Evolutionary conservation across 92 coral and sea anemone genomes (phyloP), one percentile per base, ranked within the genome.

Genomic region (Heteractis magnifica): DNA sequence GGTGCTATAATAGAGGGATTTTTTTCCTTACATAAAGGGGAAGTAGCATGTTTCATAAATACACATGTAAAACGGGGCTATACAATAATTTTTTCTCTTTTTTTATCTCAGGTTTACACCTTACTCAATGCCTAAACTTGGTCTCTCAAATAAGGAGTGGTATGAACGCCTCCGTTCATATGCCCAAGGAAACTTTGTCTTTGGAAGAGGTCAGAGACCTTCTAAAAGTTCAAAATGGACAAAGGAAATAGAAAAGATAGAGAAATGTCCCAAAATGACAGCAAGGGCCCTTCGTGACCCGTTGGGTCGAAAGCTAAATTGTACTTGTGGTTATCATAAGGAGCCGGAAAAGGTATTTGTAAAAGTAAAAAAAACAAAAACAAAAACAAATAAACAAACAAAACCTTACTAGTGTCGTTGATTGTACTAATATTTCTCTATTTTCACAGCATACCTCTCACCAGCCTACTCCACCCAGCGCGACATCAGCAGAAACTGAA

Each of bases 131-230:
- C 76, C 84, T 49, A 80, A 80, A 68, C 51, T 58, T 51, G 84
- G 84, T 3, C 60, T 72, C 19, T 80, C 84, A 10, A 53, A 51
- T 26, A 55, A 21, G 21, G 49, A 23, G 34, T 80, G 84, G 84
- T 14, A 51, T 8, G 56, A 80, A 72, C 53, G 58, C 59, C 60
- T 80, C 13, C 21, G 44, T 48, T 71, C 72, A 4, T 80, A 80
- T 48, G 84, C 84, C 44, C 55, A 80, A 65, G 84, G 76, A 21
- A 68, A 13, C 6, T 80, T 80, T 49, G 75, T 64, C 51, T 80
- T 80, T 80, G 84, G 75, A 51, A 71, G 84, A n/a, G 84, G 84
- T 21, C 84, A 80, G 52, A 41, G 84, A 65, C 84, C 84, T 18
- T 19, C 59, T 8, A 80, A 80, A 49, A 58, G 15, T 53, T 78